These are phyloP conservation scores for Taenaris catops DNA, from an alignment of 2,888 invertebrate genomes.

Conservation along the genomic window DNA sequence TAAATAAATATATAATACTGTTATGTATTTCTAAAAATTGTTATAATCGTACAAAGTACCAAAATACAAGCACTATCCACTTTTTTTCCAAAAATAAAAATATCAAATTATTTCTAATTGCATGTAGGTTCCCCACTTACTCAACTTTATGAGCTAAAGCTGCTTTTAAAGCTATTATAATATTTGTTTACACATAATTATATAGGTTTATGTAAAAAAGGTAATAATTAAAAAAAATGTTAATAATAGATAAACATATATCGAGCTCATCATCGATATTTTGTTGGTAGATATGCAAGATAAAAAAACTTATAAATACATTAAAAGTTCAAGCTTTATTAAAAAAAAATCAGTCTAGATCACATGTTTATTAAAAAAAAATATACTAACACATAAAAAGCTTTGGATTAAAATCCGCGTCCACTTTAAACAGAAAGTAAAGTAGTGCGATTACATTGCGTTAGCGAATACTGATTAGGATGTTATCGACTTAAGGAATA, in stretches of 20 bases:
- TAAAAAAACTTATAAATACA: conserved; percentile 49
- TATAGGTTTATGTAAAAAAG: too few species aligned
- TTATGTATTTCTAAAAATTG: too few species aligned
- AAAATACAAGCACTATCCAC: too few species aligned
- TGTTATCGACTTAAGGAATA: conserved; percentile 35
- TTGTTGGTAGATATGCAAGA: conserved; percentile 31
- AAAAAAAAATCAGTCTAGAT: conserved; percentile 74
- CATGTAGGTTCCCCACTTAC: too few species aligned
- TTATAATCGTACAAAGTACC: too few species aligned
- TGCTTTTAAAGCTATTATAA: too few species aligned
- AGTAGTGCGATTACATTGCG: conserved; percentile 69
- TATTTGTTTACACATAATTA: too few species aligned
- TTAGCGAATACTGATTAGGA: conserved; percentile 74
- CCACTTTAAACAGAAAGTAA: conserved; percentile 56
- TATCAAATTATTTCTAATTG: too few species aligned
- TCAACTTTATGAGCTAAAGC: too few species aligned
- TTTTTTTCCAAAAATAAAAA: too few species aligned
- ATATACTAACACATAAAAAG: conserved; percentile 55
- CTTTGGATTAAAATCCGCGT: conserved; percentile 43
- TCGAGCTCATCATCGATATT: conserved; percentile 63
- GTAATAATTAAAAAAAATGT: too few species aligned
- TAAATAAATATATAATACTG: too few species aligned
- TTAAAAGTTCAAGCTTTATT: conserved; percentile 76
- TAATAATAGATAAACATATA: conserved; percentile 50
- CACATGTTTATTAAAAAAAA: conserved; percentile 49